A percentile compares a stretch with the other conserved stretches of the same genome.
These are phyloP conservation scores for Pardalotus punctatus DNA, from an alignment of 2,113 vertebrate species.

Conservation along the genomic window DNA sequence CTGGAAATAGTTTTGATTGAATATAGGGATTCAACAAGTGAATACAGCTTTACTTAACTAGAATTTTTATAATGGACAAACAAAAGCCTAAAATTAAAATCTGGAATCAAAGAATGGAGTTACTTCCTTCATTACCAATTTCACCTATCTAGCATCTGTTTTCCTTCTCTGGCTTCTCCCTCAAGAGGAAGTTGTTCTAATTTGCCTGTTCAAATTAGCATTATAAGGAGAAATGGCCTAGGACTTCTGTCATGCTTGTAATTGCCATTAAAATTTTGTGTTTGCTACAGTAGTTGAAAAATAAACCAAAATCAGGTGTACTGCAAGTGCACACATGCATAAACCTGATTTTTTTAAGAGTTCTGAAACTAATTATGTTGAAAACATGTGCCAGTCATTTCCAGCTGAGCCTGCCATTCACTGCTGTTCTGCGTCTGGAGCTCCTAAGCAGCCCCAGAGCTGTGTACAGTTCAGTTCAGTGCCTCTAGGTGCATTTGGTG, in stretches of 20 bases:
- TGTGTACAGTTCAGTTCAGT: neutral
- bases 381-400: neutral
- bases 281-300: neutral
- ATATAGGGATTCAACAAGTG: neutral
- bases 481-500: neutral
- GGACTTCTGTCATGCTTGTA: neutral
- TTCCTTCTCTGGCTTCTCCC: conserved; percentile 1
- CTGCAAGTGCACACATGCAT: accelerated
- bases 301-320: neutral
- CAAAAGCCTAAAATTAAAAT: neutral
- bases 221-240: neutral
- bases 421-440: neutral
- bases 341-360: neutral
- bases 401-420: neutral
- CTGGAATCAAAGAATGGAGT: neutral
- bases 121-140: neutral
- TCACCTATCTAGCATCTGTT: neutral
- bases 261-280: neutral
- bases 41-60: neutral
- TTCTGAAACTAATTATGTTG: neutral
- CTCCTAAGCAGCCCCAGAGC: neutral
- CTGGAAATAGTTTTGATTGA: neutral
- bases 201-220: conserved; percentile 41
- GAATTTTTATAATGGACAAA: neutral
- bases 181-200: conserved; percentile 27